Conservation (phyloP, 2,888 invertebrate genomes). For the Ectropis crepuscularia region DNA sequence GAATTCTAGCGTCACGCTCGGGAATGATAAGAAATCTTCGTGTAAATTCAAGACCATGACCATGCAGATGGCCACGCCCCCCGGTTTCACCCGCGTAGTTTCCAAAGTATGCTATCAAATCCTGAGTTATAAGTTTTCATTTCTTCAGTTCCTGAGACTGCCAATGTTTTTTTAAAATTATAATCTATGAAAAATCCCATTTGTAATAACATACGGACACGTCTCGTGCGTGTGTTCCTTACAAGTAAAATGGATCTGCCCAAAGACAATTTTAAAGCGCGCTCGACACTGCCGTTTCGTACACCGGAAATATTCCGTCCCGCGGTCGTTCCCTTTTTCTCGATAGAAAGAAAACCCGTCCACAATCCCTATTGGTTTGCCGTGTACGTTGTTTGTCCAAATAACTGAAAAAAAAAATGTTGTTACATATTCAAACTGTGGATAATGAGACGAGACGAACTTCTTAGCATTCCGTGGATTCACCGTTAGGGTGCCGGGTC, state of each 20-base stretch:
- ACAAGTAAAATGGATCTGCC: not conserved
- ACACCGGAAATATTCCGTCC: constrained; percentile 6
- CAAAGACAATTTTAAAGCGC: not conserved
- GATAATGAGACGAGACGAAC: too few species aligned
- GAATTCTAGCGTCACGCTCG: too few species aligned
- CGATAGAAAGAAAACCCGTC: constrained; percentile 6
- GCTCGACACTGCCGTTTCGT: not conserved
- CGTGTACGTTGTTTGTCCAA: not conserved
- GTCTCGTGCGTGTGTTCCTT: constrained; percentile 38
- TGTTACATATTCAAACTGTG: not conserved
- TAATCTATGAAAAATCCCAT: constrained; percentile 39
- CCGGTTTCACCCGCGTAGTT: too few species aligned
- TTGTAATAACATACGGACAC: constrained; percentile 32
- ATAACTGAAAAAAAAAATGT: constrained; percentile 4
- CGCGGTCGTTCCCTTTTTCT: not conserved
- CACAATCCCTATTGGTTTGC: constrained; percentile 1
- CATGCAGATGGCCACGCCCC: too few species aligned
- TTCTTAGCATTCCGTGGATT: too few species aligned
- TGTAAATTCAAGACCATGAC: too few species aligned
- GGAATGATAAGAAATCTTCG: too few species aligned
- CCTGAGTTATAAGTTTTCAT: too few species aligned
- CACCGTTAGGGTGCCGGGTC: too few species aligned
- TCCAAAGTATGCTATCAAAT: too few species aligned
- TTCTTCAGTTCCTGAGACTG: too few species aligned
- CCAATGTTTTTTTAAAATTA: not conserved